Conservation (phyloP, 2,797 vertebrate genomes). For the Pangasius mekongensis region DNA sequence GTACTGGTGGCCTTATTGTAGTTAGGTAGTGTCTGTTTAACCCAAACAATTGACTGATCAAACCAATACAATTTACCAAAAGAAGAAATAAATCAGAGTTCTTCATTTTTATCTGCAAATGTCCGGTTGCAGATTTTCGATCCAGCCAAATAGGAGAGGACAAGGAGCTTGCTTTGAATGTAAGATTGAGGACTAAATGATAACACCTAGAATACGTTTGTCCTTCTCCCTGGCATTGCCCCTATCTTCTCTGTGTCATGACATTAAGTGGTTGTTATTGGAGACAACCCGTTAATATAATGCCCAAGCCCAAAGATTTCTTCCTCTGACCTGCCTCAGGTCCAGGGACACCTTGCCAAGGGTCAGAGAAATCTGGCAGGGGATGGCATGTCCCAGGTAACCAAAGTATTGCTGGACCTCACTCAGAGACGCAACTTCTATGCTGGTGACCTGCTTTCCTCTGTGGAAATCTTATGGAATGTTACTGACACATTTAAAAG, state of each 20-base stretch:
- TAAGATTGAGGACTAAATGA: not conserved
- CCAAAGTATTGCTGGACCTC: conserved; percentile 95
- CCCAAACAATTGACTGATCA: not conserved
- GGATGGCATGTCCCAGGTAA: conserved; percentile 98
- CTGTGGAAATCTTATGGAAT: conserved; percentile 98
- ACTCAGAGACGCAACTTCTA: conserved; percentile 98
- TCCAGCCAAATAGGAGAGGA: not conserved
- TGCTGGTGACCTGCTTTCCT: conserved; percentile 93
- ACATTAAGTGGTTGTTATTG: not conserved
- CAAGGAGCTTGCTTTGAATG: not conserved
- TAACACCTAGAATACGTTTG: not conserved
- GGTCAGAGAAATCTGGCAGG: conserved; percentile 93
- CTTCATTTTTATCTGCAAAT: not conserved
- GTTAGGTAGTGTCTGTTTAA: not conserved
- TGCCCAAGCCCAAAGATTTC: conserved; percentile 53
- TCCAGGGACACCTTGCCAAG: conserved; percentile 97
- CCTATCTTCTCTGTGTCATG: not conserved
- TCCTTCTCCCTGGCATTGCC: not conserved
- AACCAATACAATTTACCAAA: not conserved
- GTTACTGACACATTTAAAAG: conserved; percentile 98
- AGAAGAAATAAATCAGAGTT: not conserved
- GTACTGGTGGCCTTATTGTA: not conserved
- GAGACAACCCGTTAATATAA: not conserved
- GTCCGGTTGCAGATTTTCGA: not conserved
- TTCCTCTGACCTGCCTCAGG: conserved; percentile 77